Base-by-base conservation (phyloP, 2,888 invertebrate species). In the Dasypogon diadema region DNA sequence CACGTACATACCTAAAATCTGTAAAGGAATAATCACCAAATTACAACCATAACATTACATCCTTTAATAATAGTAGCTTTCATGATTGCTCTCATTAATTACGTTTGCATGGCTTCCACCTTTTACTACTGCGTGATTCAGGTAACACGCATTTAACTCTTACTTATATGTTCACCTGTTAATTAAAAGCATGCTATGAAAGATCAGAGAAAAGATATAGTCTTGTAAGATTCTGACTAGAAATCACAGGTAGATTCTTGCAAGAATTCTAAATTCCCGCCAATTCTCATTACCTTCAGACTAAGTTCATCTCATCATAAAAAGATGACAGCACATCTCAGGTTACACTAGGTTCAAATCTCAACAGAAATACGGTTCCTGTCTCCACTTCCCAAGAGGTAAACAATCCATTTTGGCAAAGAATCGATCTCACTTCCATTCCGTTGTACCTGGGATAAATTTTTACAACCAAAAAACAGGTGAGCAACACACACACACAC, bases 281-380 rank as follows among this genome's bases (percentile, higher is more conserved):
- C 12, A 42, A 42, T 42, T 42, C 12, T 2, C n/a, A 12, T 3
- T 1, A n/a, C 12, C n/a, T 42, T 42, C 42, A 3, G 8, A 42
- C 42, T 16, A 65, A 14, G 42, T 65, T 65, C 65, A 22, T 16
- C 48, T 65, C 18, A 46, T 24, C 22, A 24, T 48, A 46, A 46
- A 65, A 65, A 65, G 65, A 46, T 65, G 65, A 65, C 65, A 48
- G 46, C 65, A 46, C 48, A 65, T 65, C 42, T 42, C 65, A 21
- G 48, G 18, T 48, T 34, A 37, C 60, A 21, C 18, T 8, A 22
- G 65, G 65, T 65, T 65, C 24, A n/a, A 22, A 46, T 46, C 65
- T 24, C 14, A 22, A 37, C 0, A 48, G 2, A 2, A 24, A 37
- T 65, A 21, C 46, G 65, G 65, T 65, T 65, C 14, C 65, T 46